These are phyloP conservation scores for Delia radicum DNA, from an alignment of 1,140 invertebrate genomes.

Conservation along the genomic window DNA sequence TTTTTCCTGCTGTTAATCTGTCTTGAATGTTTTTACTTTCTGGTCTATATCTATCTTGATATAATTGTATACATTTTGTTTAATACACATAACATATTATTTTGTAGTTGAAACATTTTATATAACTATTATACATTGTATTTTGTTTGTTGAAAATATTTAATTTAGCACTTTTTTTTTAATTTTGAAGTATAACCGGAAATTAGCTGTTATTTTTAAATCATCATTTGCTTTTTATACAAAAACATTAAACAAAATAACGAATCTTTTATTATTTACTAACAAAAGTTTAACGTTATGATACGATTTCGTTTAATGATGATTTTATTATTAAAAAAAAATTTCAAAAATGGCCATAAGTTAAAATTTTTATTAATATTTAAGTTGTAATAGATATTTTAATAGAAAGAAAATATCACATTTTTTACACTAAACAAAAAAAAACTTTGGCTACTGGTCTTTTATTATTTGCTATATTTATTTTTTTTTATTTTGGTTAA, in stretches of 20 bases:
- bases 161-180: neutral
- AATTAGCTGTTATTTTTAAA: neutral
- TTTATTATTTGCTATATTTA: neutral
- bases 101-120: constrained; percentile 1
- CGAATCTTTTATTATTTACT: neutral
- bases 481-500: neutral
- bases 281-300: neutral
- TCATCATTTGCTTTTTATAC: neutral
- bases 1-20: too few relatives aligned
- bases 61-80: neutral
- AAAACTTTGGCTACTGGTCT: neutral
- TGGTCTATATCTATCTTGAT: too few relatives aligned
- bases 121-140: too few relatives aligned
- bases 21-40: too few relatives aligned
- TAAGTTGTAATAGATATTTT: neutral
- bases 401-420: neutral
- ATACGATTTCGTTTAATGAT: neutral
- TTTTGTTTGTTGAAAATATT: constrained; percentile 5
- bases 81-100: neutral
- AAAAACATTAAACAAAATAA: neutral
- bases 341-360: neutral
- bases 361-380: neutral
- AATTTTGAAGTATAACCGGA: neutral
- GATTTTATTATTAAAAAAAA: neutral
- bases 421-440: neutral